These are phyloP conservation scores for Abscondita cerata DNA, from an alignment of 2,888 invertebrate species.

Conservation along the genomic window DNA sequence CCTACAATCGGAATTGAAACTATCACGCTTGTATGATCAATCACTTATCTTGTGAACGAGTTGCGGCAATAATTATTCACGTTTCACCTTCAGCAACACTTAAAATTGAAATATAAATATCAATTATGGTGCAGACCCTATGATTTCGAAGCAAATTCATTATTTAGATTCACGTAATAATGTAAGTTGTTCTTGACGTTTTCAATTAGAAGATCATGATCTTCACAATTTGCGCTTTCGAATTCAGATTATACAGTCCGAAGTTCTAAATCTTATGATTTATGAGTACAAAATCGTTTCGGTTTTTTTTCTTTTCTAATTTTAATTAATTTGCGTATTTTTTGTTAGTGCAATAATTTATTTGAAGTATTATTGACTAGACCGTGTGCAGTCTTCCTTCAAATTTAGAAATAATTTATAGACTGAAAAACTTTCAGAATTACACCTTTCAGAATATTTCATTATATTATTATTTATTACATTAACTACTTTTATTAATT, in stretches of 20 bases:
- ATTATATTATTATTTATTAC: no score
- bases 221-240: conserved; percentile 1
- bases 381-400: no score
- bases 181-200: conserved; percentile 42
- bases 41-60: conserved; percentile 37
- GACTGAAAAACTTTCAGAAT: no score
- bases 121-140: conserved; percentile 44
- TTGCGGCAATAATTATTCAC: conserved; percentile 41
- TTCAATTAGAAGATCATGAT: conserved; percentile 35
- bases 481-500: no score
- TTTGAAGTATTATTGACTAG: no score
- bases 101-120: conserved; percentile 49
- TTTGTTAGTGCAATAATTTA: background rate
- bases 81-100: conserved; percentile 47
- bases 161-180: conserved; percentile 33
- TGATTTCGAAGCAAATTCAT: conserved; percentile 44
- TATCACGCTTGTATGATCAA: conserved; percentile 36
- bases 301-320: no score
- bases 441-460: no score
- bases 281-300: conserved; percentile 14
- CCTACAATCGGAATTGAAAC: conserved; percentile 38
- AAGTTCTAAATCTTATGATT: conserved; percentile 19
- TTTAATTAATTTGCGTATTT: background rate
- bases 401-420: no score
- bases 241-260: conserved; percentile 27